phyloP scores from a whole-genome alignment of 2,888 invertebrate species.

The Volucella bombylans region DNA sequence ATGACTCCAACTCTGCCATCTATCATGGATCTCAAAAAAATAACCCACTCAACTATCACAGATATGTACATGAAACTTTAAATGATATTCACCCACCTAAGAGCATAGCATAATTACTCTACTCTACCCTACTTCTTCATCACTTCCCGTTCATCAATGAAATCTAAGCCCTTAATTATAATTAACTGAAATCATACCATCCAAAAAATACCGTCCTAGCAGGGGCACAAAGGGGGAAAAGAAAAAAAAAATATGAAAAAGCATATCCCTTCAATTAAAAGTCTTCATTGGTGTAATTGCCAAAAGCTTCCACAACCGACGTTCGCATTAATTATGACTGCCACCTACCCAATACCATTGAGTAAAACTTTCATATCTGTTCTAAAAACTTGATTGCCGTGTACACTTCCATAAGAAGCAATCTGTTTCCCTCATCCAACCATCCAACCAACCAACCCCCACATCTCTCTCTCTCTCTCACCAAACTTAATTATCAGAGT shows the following conservation, averaged over 20 bases:
- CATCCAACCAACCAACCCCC: too few species aligned
- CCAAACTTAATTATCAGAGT: neutral
- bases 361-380: slow-evolving; percentile 28
- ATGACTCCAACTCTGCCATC: too few species aligned
- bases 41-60: slow-evolving; percentile 1
- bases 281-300: slow-evolving; percentile 56
- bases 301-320: slow-evolving; percentile 35
- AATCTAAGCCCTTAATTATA: slow-evolving; percentile 45
- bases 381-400: slow-evolving; percentile 40
- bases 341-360: neutral
- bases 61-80: neutral
- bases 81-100: slow-evolving; percentile 1
- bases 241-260: slow-evolving; percentile 11
- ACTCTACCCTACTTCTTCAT: neutral
- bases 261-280: slow-evolving; percentile 40
- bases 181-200: slow-evolving; percentile 24
- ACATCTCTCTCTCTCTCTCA: neutral
- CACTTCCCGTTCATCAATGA: slow-evolving; percentile 2
- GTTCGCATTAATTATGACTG: slow-evolving; percentile 48
- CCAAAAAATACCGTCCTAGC: neutral
- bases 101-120: slow-evolving; percentile 14
- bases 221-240: neutral
- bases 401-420: slow-evolving; percentile 8
- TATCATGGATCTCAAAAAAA: neutral
- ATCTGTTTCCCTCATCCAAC: too few species aligned